Percentiles rank a stretch among this genome's conserved stretches.
phyloP scores from a whole-genome alignment of 2,113 vertebrate genomes.

The Entomyzon cyanotis region DNA sequence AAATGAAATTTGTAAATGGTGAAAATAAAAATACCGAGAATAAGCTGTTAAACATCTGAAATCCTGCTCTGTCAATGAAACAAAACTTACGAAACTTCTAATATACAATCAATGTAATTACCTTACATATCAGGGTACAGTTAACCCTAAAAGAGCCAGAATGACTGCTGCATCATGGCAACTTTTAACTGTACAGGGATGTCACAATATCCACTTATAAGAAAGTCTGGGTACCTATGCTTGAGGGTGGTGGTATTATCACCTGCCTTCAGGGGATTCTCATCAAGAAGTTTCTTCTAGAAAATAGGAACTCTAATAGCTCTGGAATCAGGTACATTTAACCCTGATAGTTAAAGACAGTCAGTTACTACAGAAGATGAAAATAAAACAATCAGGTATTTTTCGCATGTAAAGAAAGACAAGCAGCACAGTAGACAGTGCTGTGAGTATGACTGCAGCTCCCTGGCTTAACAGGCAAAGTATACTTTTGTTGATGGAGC shows the following conservation, averaged over 20 bases:
- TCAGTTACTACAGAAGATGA: not conserved
- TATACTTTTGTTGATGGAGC: not conserved
- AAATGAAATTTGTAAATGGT: not conserved
- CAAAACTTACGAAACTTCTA: not conserved
- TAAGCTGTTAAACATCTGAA: not conserved
- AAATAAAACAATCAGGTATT: not conserved
- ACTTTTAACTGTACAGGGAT: slow-evolving; percentile 17
- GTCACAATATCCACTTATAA: slow-evolving; percentile 28
- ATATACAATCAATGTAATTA: not conserved
- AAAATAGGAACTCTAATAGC: not conserved
- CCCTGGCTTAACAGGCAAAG: not conserved
- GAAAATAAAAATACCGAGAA: not conserved
- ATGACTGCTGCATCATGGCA: slow-evolving; percentile 7
- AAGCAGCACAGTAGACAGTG: not conserved
- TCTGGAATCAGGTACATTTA: not conserved
- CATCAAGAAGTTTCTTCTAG: not conserved
- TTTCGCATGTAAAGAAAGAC: not conserved
- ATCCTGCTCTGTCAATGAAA: not conserved
- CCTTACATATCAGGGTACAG: not conserved
- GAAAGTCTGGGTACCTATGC: not conserved
- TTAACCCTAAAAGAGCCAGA: slow-evolving; percentile 22
- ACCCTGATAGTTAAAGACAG: not conserved
- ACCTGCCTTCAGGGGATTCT: not conserved
- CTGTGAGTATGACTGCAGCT: not conserved
- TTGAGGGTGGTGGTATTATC: not conserved